Percentiles rank a stretch among this genome's conserved stretches.
These are phyloP conservation scores for Pissodes strobi DNA, from an alignment of 1,140 invertebrate species.

Conservation along the genomic window DNA sequence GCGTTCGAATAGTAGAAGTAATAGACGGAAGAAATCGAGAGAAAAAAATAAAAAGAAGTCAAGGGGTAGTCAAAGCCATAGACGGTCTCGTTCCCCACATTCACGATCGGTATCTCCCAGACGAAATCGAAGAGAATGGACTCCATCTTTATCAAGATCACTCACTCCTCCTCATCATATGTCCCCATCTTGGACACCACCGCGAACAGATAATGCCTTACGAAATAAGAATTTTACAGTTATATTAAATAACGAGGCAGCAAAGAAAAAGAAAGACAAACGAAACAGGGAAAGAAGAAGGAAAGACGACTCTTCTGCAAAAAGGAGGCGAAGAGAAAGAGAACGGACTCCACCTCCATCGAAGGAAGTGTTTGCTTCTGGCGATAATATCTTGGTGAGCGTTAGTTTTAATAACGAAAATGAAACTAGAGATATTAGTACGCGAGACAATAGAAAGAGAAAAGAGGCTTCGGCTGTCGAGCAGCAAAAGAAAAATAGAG, in stretches of 20 bases:
- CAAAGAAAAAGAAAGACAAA: constrained; percentile 61
- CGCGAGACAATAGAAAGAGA: constrained; percentile 57
- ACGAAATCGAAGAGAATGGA: constrained; percentile 44
- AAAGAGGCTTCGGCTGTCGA: constrained; percentile 57
- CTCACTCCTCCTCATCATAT: constrained; percentile 40
- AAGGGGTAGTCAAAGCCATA: constrained; percentile 17
- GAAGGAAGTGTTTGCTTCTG: constrained; percentile 89
- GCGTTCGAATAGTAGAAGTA: constrained; percentile 47
- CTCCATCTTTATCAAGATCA: constrained; percentile 54
- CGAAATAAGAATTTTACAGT: constrained; percentile 58
- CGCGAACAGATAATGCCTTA: constrained; percentile 49
- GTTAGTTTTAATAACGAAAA: constrained; percentile 85
- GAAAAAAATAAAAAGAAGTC: constrained; percentile 39
- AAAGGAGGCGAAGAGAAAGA: constrained; percentile 59
- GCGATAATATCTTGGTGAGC: constrained; percentile 89
- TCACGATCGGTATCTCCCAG: constrained; percentile 34
- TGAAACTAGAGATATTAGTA: constrained; percentile 59
- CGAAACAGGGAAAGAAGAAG: constrained; percentile 56
- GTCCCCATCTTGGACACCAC: constrained; percentile 59
- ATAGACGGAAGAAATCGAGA: constrained; percentile 46
- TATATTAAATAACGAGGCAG: constrained; percentile 61
- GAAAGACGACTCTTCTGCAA: constrained; percentile 57
- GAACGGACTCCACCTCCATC: constrained; percentile 67
- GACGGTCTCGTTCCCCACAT: constrained; percentile 8
- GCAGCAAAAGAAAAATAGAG: constrained; percentile 60